These are phyloP conservation scores for Sinonovacula constricta DNA, from an alignment of 1,140 invertebrate species.

Conservation along the genomic window DNA sequence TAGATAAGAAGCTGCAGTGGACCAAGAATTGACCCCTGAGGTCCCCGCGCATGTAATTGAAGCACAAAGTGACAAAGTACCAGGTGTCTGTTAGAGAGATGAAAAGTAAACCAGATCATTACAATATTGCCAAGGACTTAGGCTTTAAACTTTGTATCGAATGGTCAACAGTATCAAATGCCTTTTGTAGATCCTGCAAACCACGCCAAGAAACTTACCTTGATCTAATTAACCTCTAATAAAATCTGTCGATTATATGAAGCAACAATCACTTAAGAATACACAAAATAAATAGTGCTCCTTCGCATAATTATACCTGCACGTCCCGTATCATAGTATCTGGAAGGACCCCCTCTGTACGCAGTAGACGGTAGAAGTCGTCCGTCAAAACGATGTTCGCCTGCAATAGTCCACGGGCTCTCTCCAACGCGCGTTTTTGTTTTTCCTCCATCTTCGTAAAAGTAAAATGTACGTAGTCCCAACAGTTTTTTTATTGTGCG, in stretches of 20 bases:
- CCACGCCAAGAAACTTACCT: too few relatives aligned
- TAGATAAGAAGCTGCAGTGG: too few relatives aligned
- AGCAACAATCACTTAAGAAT: not conserved
- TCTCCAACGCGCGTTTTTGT: slow-evolving; percentile 31
- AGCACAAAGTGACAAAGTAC: too few relatives aligned
- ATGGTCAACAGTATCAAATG: not conserved
- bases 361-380: slow-evolving; percentile 35
- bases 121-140: not conserved
- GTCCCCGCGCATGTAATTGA: too few relatives aligned
- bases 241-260: not conserved
- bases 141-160: not conserved
- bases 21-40: too few relatives aligned
- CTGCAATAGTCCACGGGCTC: slow-evolving; percentile 22
- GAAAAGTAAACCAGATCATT: too few relatives aligned
- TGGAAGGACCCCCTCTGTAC: slow-evolving; percentile 41
- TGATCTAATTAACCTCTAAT: too few relatives aligned
- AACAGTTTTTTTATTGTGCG: too few relatives aligned
- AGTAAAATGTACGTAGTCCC: too few relatives aligned
- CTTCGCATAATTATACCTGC: slow-evolving; percentile 8
- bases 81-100: too few relatives aligned
- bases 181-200: not conserved
- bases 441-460: slow-evolving; percentile 50
- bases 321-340: slow-evolving; percentile 45
- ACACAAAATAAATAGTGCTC: not conserved
- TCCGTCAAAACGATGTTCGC: slow-evolving; percentile 30